Conservation (phyloP, 2,888 invertebrate species). For the Phrixothrix hirtus region DNA sequence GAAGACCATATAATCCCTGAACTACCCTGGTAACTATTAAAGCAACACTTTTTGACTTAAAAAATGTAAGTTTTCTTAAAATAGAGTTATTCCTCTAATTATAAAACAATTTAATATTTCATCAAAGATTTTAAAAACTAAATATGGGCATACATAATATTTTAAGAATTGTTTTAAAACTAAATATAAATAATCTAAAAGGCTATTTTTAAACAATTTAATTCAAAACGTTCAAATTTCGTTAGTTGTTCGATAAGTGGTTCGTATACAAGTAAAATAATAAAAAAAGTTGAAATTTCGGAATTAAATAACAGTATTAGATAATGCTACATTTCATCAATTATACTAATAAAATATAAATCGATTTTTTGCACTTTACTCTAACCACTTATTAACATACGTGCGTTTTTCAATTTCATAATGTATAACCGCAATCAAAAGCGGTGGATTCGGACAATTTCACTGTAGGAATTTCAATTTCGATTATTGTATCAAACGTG, state of each 20-base stretch:
- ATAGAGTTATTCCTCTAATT: too few relatives aligned
- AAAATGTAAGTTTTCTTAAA: too few relatives aligned
- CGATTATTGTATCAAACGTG: conserved; percentile 15
- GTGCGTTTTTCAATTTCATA: conserved; percentile 14
- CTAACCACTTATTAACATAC: conserved; percentile 6
- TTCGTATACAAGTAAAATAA: not conserved
- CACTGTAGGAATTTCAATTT: conserved; percentile 23
- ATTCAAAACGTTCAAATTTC: not conserved
- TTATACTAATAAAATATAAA: conserved; percentile 6
- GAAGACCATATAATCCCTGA: too few relatives aligned
- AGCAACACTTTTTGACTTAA: too few relatives aligned
- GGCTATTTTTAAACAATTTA: not conserved
- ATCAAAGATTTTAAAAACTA: too few relatives aligned
- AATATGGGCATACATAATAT: too few relatives aligned
- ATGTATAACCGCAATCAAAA: conserved; percentile 18
- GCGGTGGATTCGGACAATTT: conserved; percentile 16
- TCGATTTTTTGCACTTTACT: not conserved
- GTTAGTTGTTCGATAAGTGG: not conserved
- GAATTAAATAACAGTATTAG: too few relatives aligned
- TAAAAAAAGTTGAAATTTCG: not conserved
- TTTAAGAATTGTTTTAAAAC: too few relatives aligned
- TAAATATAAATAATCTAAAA: not conserved
- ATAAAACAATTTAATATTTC: too few relatives aligned
- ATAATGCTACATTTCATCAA: too few relatives aligned
- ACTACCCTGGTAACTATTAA: too few relatives aligned